Evolutionary conservation across 2,113 vertebrate genomes (phyloP).

Genomic region (Rafetus swinhoei): DNA sequence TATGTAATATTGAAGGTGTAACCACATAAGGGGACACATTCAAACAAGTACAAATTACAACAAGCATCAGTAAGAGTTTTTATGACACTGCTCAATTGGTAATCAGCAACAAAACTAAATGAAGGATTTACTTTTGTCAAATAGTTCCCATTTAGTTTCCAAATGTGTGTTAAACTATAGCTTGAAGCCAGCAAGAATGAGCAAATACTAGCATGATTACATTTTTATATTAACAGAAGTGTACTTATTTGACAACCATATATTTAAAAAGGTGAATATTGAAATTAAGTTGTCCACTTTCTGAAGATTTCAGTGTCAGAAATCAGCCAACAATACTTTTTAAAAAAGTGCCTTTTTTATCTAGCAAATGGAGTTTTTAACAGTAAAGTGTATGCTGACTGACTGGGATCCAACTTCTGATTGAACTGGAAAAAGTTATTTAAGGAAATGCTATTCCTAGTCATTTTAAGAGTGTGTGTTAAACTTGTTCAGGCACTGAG

Average conservation of each 20-base stretch:
- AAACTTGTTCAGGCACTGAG: background rate
- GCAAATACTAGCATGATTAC: background rate
- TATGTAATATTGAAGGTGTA: background rate
- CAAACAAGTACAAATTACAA: background rate
- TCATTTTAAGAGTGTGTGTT: background rate
- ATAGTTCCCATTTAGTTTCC: background rate
- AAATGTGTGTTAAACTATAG: background rate
- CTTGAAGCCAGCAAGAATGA: background rate
- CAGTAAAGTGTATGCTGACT: background rate
- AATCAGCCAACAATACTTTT: background rate
- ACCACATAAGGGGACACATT: background rate
- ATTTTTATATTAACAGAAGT: background rate
- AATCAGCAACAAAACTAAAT: background rate
- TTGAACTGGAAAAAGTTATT: background rate
- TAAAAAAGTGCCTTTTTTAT: background rate
- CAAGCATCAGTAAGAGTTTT: background rate
- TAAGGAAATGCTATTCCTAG: background rate
- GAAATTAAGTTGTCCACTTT: background rate
- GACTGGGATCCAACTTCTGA: background rate
- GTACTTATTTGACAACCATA: background rate
- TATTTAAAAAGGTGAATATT: background rate
- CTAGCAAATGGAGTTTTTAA: background rate
- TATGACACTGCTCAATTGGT: background rate
- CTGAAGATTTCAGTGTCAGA: background rate
- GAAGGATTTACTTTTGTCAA: background rate